Base-by-base conservation (phyloP, 92 coral and sea anemone species). In the Phenganax stokvisi region DNA sequence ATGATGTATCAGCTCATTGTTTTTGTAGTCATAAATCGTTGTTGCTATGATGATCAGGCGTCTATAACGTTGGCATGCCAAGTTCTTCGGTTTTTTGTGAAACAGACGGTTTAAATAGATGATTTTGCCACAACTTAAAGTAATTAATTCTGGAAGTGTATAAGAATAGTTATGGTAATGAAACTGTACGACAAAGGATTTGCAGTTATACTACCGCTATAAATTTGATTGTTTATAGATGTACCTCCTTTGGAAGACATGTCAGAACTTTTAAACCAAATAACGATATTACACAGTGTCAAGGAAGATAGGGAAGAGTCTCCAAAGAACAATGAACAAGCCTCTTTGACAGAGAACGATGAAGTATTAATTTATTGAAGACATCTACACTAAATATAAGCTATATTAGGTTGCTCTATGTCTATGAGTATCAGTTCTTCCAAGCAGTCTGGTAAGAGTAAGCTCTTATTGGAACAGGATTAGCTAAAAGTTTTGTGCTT, bases 201-300 rank as follows among this genome's bases (percentile, higher is more conserved):
- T 59, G 7, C 16, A 25, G 7, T n/a, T 2, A 61, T 15, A 61
- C 61, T 12, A 56, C 47, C 6, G 3, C 27, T 56, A 30, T 56
- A 27, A 31, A 1, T 52, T 75, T 31, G 52, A 3, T 77, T 53
- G 31, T 3, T 4, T 79, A 7, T 64, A 91, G 97, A 91, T 81
- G 89, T 86, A 10, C 90, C 90, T 27, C 93, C 92, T 51, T 66
- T 91, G 76, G 97, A 91, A 64, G 97, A 91, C 51, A 68, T 91
- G 88, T 85, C 97, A 27, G 97, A 91, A 47, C 82, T 89, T n/a
- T 74, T 91, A 57, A 76, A 85, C 4, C 90, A 91, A 81, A 79
- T 87, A 25, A 89, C 83, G 27, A 73, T 56, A 13, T 68, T 91
- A 47, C 69, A 54, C 9, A 30, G 54, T 59, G 54, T 20, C 16